Evolutionary conservation across 1,140 invertebrate genomes (phyloP).

Genomic region (Drosophila sturtevanti): DNA sequence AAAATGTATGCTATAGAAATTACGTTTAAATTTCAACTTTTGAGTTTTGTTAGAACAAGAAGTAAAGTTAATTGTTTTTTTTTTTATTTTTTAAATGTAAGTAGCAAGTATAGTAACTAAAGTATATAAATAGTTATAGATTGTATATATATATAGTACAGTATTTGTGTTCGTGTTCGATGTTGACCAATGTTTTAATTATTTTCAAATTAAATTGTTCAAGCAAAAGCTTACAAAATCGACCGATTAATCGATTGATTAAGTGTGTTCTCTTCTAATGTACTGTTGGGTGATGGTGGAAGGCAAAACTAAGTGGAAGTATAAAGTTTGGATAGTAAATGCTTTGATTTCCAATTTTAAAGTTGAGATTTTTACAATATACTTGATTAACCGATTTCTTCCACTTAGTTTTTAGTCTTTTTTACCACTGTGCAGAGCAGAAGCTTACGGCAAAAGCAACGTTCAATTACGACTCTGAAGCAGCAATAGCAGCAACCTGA

Average conservation of each 20-base stretch:
- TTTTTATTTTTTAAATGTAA: no score
- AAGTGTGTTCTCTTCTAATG: background rate
- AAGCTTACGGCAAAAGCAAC: slow-evolving; percentile 45
- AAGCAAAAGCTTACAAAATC: slow-evolving; percentile 21
- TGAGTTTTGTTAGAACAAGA: slow-evolving; percentile 13
- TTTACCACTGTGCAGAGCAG: slow-evolving; percentile 34
- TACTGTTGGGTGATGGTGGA: background rate
- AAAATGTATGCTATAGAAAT: slow-evolving; percentile 75
- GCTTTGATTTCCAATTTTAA: background rate
- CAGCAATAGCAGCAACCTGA: slow-evolving; percentile 23
- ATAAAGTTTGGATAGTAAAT: background rate
- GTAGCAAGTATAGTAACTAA: slow-evolving; percentile 12
- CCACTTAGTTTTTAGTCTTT: slow-evolving; percentile 2
- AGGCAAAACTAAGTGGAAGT: background rate
- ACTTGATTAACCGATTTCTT: background rate
- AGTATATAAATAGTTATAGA: slow-evolving; percentile 23
- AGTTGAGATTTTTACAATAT: background rate
- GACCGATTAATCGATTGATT: background rate
- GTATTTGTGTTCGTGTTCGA: slow-evolving; percentile 67
- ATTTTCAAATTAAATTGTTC: slow-evolving; percentile 12
- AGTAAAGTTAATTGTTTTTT: slow-evolving; percentile 9
- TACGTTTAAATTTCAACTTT: slow-evolving; percentile 21
- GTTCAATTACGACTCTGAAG: slow-evolving; percentile 34
- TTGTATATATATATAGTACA: slow-evolving; percentile 62
- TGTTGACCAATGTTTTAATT: slow-evolving; percentile 30